Evolutionary conservation across 2,888 invertebrate genomes (phyloP), one percentile per base, ranked within the genome.

Genomic region (Melitaea athalia): DNA sequence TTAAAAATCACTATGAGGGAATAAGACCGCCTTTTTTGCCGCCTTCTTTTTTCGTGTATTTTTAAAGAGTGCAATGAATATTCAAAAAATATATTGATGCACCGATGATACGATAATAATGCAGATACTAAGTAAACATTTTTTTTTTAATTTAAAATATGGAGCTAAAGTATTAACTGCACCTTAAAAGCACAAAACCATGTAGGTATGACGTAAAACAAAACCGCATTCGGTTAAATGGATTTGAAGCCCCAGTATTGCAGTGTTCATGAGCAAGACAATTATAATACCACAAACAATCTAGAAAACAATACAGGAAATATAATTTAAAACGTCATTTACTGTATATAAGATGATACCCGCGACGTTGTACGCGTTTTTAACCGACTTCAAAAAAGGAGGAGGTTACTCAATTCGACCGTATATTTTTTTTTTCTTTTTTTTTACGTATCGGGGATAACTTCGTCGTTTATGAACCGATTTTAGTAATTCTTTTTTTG

Each of bases 251-350:
- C 55, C 0, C 10, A 31, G 31, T 53, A 38, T 38, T 5, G 38
- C 38, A 3, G 38, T 5, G 38, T 38, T 53, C 24, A 31, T 31
- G 31, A 14, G 6, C 2, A 7, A 11, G 53, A 11, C 14, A 53
- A 38, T 38, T 31, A 31, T 14, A 53, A 59, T 45, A 43, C 14
- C 15, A 43, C 42, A 43, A 24, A 59, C 24, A 43, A 12, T 12
- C 63, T 63, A 60, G 55, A 64, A 68, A 68, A 64, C 15, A 15
- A 64, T 53, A 43, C 52, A 55, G 60, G 68, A 68, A 64, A 64
- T 68, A 12, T 60, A 49, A 7, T 42, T 8, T 38, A 63, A 3
- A 49, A 17, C 15, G 52, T 5, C 24, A 4, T 12, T 45, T 45
- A 45, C 11, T 0, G 14, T 8, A 8, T 5, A n/a, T 24, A 3